These are phyloP conservation scores for Drosophila pectinifera DNA, from an alignment of 1,140 invertebrate species.

Conservation along the genomic window DNA sequence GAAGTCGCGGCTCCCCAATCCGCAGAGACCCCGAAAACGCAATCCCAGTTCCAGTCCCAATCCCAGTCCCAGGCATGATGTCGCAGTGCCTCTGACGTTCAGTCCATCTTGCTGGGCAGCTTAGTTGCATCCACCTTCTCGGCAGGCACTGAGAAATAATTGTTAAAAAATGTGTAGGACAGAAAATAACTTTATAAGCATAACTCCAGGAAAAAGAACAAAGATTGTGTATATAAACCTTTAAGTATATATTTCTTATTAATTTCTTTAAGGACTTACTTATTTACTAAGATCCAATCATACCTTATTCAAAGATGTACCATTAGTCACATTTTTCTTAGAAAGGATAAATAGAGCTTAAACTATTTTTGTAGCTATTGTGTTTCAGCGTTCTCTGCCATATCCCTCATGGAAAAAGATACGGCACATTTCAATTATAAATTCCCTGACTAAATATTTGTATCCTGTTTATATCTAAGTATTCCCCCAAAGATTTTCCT, in stretches of 20 bases:
- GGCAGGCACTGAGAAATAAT: conserved; percentile 10
- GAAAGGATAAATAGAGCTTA: no score
- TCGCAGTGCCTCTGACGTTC: conserved; percentile 44
- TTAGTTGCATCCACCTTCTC: conserved; percentile 49
- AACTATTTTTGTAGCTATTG: no score
- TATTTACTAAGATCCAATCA: no score
- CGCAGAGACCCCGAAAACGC: background rate
- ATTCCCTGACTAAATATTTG: no score
- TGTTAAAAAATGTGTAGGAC: background rate
- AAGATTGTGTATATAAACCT: no score
- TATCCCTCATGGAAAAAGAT: background rate
- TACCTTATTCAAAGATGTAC: no score
- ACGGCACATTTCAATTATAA: no score
- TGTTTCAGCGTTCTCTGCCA: background rate
- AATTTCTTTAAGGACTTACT: no score
- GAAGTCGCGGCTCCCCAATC: conserved; percentile 22
- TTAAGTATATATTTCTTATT: no score
- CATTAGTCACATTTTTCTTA: no score
- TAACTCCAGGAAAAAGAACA: no score
- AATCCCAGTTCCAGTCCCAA: conserved; percentile 9
- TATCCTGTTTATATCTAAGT: background rate
- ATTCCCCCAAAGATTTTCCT: background rate
- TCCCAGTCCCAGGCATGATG: conserved; percentile 38
- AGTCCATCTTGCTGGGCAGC: conserved; percentile 58
- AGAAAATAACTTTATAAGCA: background rate